These are phyloP conservation scores for Aleiodes sp. DNA, from an alignment of 1,140 invertebrate species.

Conservation along the genomic window DNA sequence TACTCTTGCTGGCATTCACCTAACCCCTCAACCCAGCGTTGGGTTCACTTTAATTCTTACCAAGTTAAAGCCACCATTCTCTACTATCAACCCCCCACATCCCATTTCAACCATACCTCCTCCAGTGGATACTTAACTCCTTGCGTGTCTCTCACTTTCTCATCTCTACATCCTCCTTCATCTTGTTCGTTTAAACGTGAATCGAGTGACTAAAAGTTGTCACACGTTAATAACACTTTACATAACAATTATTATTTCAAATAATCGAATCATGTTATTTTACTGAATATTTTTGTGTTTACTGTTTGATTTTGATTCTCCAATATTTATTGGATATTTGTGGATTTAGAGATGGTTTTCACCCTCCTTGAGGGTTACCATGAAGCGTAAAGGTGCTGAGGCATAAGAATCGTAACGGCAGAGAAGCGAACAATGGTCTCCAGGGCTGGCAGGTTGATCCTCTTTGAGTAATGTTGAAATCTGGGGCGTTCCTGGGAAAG, in stretches of 20 bases:
- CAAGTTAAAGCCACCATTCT: slow-evolving; percentile 43
- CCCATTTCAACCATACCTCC: slow-evolving; percentile 33
- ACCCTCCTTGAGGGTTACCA: neutral
- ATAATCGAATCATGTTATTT: too few species aligned
- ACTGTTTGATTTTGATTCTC: too few species aligned
- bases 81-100: neutral
- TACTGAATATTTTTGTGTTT: too few species aligned
- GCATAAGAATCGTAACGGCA: slow-evolving; percentile 47
- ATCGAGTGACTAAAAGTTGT: neutral
- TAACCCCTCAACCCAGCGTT: slow-evolving; percentile 4
- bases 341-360: slow-evolving; percentile 11
- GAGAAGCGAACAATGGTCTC: slow-evolving; percentile 56
- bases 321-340: neutral
- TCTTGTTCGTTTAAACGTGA: neutral
- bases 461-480: slow-evolving; percentile 67
- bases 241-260: neutral
- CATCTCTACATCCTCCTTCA: neutral
- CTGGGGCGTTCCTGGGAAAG: slow-evolving; percentile 64
- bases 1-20: slow-evolving; percentile 38
- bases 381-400: slow-evolving; percentile 35
- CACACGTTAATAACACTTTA: neutral
- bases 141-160: slow-evolving; percentile 27
- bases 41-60: slow-evolving; percentile 53
- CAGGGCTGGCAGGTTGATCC: slow-evolving; percentile 62
- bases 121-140: slow-evolving; percentile 44